Evolutionary conservation across 1,140 invertebrate genomes (phyloP).

Genomic region (Hycleus phaleratus): DNA sequence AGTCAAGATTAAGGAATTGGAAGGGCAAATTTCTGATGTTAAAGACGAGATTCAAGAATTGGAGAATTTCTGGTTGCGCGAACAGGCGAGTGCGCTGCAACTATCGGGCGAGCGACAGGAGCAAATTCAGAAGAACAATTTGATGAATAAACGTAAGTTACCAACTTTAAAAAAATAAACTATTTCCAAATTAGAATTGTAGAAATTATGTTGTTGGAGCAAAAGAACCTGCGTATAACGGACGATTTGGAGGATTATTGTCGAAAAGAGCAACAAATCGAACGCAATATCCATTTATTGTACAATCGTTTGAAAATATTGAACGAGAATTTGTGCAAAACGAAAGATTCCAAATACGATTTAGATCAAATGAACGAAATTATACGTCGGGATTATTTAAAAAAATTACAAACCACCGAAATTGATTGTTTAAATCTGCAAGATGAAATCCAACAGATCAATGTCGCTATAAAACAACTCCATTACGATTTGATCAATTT

Average conservation of each 20-base stretch:
- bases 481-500: constrained; percentile 46
- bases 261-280: constrained; percentile 49
- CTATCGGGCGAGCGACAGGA: constrained; percentile 57
- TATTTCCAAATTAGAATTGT: constrained; percentile 7
- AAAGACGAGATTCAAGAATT: constrained; percentile 52
- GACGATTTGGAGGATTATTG: constrained; percentile 52
- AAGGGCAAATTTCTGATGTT: constrained; percentile 52
- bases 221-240: constrained; percentile 62
- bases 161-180: neutral
- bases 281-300: constrained; percentile 50
- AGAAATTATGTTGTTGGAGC: constrained; percentile 67
- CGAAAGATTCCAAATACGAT: constrained; percentile 48
- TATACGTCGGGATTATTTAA: constrained; percentile 48
- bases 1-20: constrained; percentile 50
- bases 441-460: constrained; percentile 56
- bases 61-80: constrained; percentile 65
- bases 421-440: constrained; percentile 54
- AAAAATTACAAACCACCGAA: constrained; percentile 50
- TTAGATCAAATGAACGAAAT: constrained; percentile 54
- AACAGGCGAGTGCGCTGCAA: constrained; percentile 60
- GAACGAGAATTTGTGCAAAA: constrained; percentile 51
- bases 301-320: constrained; percentile 52
- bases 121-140: constrained; percentile 56
- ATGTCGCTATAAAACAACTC: constrained; percentile 46
- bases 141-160: constrained; percentile 56